phyloP scores from a whole-genome alignment of 2,888 invertebrate species.

The Patella caerulea region DNA sequence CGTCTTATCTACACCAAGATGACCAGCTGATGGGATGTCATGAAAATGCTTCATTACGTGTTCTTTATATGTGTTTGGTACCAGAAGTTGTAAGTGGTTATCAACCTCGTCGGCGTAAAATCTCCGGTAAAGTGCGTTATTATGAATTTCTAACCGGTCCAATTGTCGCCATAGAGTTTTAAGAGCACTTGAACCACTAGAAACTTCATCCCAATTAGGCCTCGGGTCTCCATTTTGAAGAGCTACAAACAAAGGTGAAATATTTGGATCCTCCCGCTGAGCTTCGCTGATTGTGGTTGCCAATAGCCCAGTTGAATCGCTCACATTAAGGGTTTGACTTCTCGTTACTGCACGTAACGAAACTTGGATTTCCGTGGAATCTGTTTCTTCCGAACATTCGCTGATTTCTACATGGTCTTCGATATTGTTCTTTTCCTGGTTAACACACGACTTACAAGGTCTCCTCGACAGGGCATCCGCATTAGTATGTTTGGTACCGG shows the following conservation, averaged over 20 bases:
- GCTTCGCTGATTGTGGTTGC: too few species aligned
- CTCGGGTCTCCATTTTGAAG: not conserved
- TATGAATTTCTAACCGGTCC: not conserved
- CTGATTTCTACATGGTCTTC: too few species aligned
- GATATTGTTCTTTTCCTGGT: not conserved
- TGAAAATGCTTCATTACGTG: constrained; percentile 13
- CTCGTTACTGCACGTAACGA: too few species aligned
- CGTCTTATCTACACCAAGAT: constrained; percentile 17
- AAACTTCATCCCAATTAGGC: not conserved
- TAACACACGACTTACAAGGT: not conserved
- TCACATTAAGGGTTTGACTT: too few species aligned
- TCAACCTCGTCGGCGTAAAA: not conserved
- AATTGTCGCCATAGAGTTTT: not conserved
- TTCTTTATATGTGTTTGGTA: not conserved
- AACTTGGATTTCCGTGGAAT: too few species aligned
- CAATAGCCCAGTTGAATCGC: too few species aligned
- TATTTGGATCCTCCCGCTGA: not conserved
- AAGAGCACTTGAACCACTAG: not conserved
- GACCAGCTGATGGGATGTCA: constrained; percentile 23
- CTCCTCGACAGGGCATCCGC: not conserved
- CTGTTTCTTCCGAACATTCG: too few species aligned
- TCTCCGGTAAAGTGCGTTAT: not conserved
- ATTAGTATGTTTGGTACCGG: not conserved
- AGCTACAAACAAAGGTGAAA: too few species aligned
- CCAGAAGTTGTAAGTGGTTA: constrained; percentile 5